Percentiles rank a stretch among this genome's conserved stretches.
phyloP scores from a whole-genome alignment of 1,140 invertebrate species.

The Lasioglossum baleicum region DNA sequence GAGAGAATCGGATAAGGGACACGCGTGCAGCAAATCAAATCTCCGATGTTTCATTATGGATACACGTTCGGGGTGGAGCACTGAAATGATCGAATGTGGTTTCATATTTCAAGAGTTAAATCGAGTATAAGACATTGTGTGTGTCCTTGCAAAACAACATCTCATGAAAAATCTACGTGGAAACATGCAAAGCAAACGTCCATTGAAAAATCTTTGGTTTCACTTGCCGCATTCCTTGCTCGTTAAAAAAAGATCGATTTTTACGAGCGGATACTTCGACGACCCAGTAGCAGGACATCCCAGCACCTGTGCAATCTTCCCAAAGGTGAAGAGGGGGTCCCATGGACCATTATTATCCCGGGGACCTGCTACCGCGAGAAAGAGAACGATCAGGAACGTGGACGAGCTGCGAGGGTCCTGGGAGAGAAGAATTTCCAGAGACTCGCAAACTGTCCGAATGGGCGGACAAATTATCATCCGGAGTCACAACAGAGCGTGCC shows the following conservation, averaged over 20 bases:
- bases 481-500: slow-evolving; percentile 66
- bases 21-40: too few species aligned
- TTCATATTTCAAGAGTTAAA: too few species aligned
- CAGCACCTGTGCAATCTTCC: slow-evolving; percentile 3
- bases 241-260: background rate
- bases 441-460: slow-evolving; percentile 57
- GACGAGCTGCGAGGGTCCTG: background rate
- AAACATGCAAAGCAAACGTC: too few species aligned
- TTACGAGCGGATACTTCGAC: background rate
- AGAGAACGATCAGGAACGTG: background rate
- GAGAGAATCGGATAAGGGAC: too few species aligned
- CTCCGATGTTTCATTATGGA: too few species aligned
- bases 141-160: too few species aligned
- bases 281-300: background rate
- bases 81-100: too few species aligned
- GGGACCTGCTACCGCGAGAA: slow-evolving; percentile 38
- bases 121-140: too few species aligned
- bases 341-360: background rate
- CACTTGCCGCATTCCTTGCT: too few species aligned
- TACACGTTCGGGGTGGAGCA: too few species aligned
- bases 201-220: too few species aligned
- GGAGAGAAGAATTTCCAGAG: slow-evolving; percentile 38
- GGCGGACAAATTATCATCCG: slow-evolving; percentile 69
- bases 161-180: too few species aligned
- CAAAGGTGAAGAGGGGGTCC: background rate